phyloP scores from a whole-genome alignment of 2,888 invertebrate genomes.

The Pediacus dermestoides region DNA sequence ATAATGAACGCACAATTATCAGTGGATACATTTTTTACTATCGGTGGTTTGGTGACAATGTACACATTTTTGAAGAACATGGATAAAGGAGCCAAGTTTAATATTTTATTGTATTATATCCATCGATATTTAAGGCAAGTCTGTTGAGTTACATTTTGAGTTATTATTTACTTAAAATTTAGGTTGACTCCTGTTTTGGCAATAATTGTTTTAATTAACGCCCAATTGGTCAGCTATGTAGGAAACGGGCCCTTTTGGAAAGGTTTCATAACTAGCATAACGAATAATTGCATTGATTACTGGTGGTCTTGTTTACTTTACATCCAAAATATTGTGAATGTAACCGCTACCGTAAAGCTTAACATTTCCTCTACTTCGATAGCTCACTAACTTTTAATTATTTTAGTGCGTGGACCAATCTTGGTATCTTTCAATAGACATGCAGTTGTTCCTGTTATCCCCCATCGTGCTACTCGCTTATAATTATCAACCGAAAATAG shows the following conservation, averaged over 20 bases:
- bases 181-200: slow-evolving; percentile 40
- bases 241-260: slow-evolving; percentile 19
- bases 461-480: neutral
- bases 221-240: slow-evolving; percentile 10
- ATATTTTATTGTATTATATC: slow-evolving; percentile 32
- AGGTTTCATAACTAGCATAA: neutral
- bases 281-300: slow-evolving; percentile 4
- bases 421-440: slow-evolving; percentile 40
- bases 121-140: slow-evolving; percentile 15
- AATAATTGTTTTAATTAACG: slow-evolving; percentile 10
- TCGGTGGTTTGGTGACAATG: slow-evolving; percentile 57
- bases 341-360: too few species aligned
- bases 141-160: too few species aligned
- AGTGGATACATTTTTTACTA: slow-evolving; percentile 61
- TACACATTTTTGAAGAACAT: slow-evolving; percentile 43
- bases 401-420: slow-evolving; percentile 22
- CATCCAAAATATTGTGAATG: slow-evolving; percentile 16
- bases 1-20: slow-evolving; percentile 50
- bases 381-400: neutral
- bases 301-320: slow-evolving; percentile 20
- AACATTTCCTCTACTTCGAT: too few species aligned
- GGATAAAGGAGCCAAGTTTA: slow-evolving; percentile 35
- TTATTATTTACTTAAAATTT: too few species aligned
- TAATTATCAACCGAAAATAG: neutral
- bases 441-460: slow-evolving; percentile 36